A percentile compares a stretch with the other conserved stretches of the same genome.
Evolutionary conservation across 2,113 vertebrate species (phyloP).

Genomic region (Entomyzon cyanotis): DNA sequence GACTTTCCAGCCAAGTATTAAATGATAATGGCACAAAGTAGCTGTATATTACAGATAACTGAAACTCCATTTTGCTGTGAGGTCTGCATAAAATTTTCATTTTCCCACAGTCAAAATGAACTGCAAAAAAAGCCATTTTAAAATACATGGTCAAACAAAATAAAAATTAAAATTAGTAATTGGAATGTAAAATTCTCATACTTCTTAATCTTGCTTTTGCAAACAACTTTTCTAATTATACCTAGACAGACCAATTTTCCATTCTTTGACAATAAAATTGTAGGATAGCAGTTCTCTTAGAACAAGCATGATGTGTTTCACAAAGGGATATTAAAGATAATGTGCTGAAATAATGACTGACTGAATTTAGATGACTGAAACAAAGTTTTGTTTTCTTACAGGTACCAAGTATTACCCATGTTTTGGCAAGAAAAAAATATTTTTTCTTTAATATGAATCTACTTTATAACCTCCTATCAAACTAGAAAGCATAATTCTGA

Average conservation of each 20-base stretch:
- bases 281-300: background rate
- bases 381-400: background rate
- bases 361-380: background rate
- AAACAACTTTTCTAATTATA: background rate
- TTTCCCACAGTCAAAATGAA: background rate
- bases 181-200: background rate
- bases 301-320: background rate
- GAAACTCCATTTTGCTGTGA: constrained; percentile 12
- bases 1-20: constrained; percentile 5
- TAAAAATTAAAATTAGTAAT: background rate
- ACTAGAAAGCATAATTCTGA: background rate
- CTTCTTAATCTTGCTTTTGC: background rate
- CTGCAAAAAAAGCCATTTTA: background rate
- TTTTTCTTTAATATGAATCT: background rate
- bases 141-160: background rate
- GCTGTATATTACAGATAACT: background rate
- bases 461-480: background rate
- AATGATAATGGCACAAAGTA: background rate
- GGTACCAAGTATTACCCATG: background rate
- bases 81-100: background rate
- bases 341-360: background rate
- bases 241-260: background rate
- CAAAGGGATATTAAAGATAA: background rate
- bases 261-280: background rate
- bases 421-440: background rate